A percentile compares a stretch with the other conserved stretches of the same genome.
Evolutionary conservation across 2,113 vertebrate genomes (phyloP).

Genomic region (Psittacula cyanocephala): DNA sequence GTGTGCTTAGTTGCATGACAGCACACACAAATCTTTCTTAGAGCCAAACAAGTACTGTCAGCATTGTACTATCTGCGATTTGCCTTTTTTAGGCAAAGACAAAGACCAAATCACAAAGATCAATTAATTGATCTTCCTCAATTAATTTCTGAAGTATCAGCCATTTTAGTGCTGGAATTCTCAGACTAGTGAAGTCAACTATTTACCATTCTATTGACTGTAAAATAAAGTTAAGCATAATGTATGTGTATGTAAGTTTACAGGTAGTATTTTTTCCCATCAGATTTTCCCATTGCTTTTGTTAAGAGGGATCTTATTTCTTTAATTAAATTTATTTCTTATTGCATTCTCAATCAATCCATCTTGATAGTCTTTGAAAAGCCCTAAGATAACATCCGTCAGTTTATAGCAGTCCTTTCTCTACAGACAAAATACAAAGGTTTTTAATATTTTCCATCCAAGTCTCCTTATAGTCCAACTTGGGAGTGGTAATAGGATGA

Average conservation of each 20-base stretch:
- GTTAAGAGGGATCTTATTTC: not conserved
- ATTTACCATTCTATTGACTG: not conserved
- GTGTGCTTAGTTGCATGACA: not conserved
- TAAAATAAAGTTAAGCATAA: not conserved
- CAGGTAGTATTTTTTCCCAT: not conserved
- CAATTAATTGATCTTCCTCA: not conserved
- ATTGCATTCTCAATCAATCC: not conserved
- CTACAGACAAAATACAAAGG: conserved; percentile 12
- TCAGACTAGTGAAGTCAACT: not conserved
- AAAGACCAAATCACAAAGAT: too few relatives aligned
- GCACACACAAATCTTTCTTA: not conserved
- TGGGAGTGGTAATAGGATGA: conserved; percentile 46
- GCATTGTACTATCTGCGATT: not conserved
- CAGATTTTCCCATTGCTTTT: not conserved
- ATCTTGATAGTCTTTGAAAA: not conserved
- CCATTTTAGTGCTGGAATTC: not conserved
- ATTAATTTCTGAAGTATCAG: not conserved
- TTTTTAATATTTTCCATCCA: conserved; percentile 48
- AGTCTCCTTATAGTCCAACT: not conserved
- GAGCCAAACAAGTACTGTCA: not conserved
- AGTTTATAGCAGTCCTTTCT: not conserved
- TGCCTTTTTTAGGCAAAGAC: not conserved
- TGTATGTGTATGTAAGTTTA: not conserved
- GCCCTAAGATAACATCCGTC: not conserved
- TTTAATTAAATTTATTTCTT: not conserved